phyloP scores from a whole-genome alignment of 2,797 vertebrate species.

The Macropus fuliginosus region DNA sequence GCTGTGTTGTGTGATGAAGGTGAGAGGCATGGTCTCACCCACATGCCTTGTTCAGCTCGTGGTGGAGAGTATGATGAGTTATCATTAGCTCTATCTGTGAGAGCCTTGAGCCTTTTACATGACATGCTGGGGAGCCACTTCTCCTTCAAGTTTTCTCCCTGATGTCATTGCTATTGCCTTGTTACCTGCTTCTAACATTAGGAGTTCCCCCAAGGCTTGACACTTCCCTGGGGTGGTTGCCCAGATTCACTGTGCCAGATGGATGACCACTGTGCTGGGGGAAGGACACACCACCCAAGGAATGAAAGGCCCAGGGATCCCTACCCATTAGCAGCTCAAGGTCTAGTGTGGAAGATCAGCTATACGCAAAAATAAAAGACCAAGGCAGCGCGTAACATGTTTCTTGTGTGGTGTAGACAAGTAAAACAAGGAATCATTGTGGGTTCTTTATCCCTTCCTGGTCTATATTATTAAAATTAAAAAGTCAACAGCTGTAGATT shows the following conservation, averaged over 20 bases:
- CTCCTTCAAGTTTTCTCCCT: background rate
- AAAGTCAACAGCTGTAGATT: constrained; percentile 38
- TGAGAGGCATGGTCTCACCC: background rate
- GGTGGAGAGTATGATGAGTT: background rate
- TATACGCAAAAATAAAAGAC: background rate
- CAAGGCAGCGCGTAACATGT: background rate
- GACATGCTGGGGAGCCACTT: background rate
- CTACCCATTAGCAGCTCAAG: background rate
- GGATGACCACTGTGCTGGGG: background rate
- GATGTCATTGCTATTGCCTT: background rate
- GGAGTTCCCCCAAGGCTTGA: background rate
- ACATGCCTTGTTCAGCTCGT: background rate
- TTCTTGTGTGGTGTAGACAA: background rate
- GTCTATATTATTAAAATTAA: background rate
- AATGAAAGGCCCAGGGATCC: background rate
- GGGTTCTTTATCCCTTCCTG: background rate
- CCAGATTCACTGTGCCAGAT: background rate
- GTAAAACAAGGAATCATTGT: background rate
- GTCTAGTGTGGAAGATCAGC: background rate
- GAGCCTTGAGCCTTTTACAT: background rate
- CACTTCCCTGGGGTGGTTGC: background rate
- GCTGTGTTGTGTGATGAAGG: background rate
- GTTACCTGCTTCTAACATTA: background rate
- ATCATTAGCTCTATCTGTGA: background rate
- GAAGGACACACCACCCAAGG: background rate